Conservation (phyloP, 2,797 vertebrate species). For the Artibeus jamaicensis region DNA sequence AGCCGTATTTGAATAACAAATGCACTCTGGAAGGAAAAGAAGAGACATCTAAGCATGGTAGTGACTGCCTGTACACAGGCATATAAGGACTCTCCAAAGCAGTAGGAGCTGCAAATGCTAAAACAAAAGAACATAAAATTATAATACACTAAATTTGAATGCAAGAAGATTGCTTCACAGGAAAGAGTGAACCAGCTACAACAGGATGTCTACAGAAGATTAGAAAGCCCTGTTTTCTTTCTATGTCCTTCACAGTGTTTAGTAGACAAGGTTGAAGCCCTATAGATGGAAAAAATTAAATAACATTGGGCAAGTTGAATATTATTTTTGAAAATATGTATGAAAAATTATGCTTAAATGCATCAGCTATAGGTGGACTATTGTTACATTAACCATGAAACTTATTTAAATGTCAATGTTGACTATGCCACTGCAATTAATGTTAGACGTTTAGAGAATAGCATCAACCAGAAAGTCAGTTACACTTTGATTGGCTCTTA, state of each 20-base stretch:
- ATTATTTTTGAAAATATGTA: not conserved
- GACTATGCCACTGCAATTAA: not conserved
- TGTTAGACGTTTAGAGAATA: not conserved
- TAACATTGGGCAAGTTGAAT: not conserved
- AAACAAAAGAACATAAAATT: slow-evolving; percentile 8
- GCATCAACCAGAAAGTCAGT: not conserved
- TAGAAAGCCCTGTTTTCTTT: not conserved
- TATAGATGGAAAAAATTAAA: not conserved
- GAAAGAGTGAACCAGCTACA: not conserved
- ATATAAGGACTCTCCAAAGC: not conserved
- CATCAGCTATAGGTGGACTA: not conserved
- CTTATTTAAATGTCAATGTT: not conserved
- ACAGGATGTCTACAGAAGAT: not conserved
- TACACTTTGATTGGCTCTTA: not conserved
- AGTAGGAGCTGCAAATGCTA: not conserved
- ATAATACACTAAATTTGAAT: slow-evolving; percentile 15
- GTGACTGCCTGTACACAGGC: not conserved
- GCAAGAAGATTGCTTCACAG: not conserved
- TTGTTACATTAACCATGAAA: not conserved
- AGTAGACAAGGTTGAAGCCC: not conserved
- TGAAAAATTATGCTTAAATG: not conserved
- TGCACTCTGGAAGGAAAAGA: not conserved
- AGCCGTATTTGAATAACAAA: slow-evolving; percentile 39
- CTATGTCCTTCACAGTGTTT: not conserved
- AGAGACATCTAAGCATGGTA: not conserved